Base-by-base conservation (phyloP, 1,140 invertebrate species). In the Chelonus insularis region DNA sequence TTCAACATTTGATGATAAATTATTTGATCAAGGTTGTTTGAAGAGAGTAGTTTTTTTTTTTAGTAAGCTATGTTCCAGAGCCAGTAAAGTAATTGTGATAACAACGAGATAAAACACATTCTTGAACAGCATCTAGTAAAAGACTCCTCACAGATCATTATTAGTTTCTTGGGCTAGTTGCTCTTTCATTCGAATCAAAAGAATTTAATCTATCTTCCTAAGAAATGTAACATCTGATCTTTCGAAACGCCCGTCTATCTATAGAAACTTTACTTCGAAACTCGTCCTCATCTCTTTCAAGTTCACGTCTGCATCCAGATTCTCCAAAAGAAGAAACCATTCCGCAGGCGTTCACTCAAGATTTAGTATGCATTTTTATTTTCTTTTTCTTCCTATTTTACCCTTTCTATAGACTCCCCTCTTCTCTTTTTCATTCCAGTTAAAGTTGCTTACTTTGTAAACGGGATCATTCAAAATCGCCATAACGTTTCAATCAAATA, bases 381-480 rank as follows among this genome's bases (percentile, higher is more conserved):
- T 16, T 43, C 5, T 43, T 43, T 18, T 43, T 43, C 14, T 25
- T 14, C 9, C 14, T 1, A 34, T 34, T 7, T 14, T 2, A 1
- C 23, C 18, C n/a, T 12, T 55, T n/a, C 48, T 20, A 51, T 32
- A 8, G 21, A 12, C 14, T 4, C 12, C 12, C 51, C 36, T 25
- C 29, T 18, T 37, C 39, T 55, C 52, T 29, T 34, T 54, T 55
- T 55, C 39, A 39, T 21, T 39, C 6, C 16, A 57, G 14, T n/a
- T 57, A 36, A 45, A 57, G 4, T 14, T 39, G 36, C 36, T 7
- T 29, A 29, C 25, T 29, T 39, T 39, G 3, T 39, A 39, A 14
- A 39, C 36, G 36, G 11, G 36, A 57, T 14, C 29, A 48, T 37
- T 59, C 57, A 36, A 21, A 21, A 60, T 52, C 48, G 11, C 47